Base-by-base conservation (phyloP, 2,113 vertebrate genomes). In the Globicephala melas region DNA sequence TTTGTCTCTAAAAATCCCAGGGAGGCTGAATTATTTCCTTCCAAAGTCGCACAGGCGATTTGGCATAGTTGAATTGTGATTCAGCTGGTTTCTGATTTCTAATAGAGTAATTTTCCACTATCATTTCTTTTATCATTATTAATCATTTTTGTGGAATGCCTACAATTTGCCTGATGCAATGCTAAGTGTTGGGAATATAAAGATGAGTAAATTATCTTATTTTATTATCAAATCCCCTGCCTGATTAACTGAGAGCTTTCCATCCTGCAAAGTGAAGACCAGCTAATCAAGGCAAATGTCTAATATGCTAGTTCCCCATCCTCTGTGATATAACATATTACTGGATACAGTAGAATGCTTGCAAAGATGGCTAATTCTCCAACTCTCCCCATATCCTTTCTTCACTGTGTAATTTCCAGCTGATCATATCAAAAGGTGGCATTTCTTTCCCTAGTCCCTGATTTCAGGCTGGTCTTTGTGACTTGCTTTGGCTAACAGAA, bases 171-270 rank as follows among this genome's bases (percentile, higher is more conserved):
- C 15, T 85, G 85, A 93, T 89, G 14, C 7, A 36, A 47, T 96
- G 67, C 7, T 47, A 84, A 83, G 53, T 58, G 13, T 76, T 83
- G 5, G 58, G 21, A 95, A 94, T 85, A 80, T 4, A 91, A 94
- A 94, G 47, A 80, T 85, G 85, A 84, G 44, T 71, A 89, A 63
- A 93, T 94, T 86, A 83, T 79, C 85, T 67, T 86, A 70, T 88
- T 88, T 94, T 70, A 88, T 96, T 73, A 63, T 7, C 28, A 71
- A 91, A 88, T 71, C 21, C 79, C 74, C 90, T 80, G 21, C 79
- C 88, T 90, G 84, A 93, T 94, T 83, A 96, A 71, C 44, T 74
- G 58, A 89, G 76, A 73, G 4, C 31, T 82, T 89, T 74, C 77
- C 58, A 38, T 73, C 74, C 10, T 63, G 10, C 65, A 96, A 83